A percentile compares a stretch with the other conserved stretches of the same genome.
phyloP scores from a whole-genome alignment of 2,888 invertebrate species.

The Metallyticus violacea region DNA sequence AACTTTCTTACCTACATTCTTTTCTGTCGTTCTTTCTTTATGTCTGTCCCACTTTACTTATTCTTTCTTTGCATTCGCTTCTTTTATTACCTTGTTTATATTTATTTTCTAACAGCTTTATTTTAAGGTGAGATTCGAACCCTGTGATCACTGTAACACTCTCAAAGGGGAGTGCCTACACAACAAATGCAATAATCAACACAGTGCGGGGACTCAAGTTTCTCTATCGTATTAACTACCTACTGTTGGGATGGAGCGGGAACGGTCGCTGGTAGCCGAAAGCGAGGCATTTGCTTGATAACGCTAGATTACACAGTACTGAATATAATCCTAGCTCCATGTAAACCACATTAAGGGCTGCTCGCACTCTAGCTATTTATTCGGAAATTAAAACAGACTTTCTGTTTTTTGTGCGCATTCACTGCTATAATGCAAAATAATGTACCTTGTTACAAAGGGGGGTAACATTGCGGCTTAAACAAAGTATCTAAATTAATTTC shows the following conservation, averaged over 20 bases:
- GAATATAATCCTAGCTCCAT: neutral
- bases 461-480: neutral
- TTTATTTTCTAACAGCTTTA: too few relatives aligned
- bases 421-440: neutral
- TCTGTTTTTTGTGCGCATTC: neutral
- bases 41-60: too few relatives aligned
- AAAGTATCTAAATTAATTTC: neutral
- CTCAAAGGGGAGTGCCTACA: neutral
- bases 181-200: neutral
- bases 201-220: neutral
- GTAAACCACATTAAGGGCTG: neutral
- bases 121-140: neutral
- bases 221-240: neutral
- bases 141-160: neutral
- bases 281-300: neutral
- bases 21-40: too few relatives aligned
- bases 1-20: too few relatives aligned
- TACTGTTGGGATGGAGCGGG: neutral
- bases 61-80: too few relatives aligned
- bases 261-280: neutral
- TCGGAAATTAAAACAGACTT: neutral
- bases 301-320: conserved; percentile 1
- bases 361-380: neutral
- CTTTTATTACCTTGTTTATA: too few relatives aligned
- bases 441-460: neutral